Percentiles rank a stretch among this genome's conserved stretches.
These are phyloP conservation scores for Phacellophora camtschatica DNA, from an alignment of 30 jellyfish, hydroid and myxozoan genomes.

Conservation along the genomic window DNA sequence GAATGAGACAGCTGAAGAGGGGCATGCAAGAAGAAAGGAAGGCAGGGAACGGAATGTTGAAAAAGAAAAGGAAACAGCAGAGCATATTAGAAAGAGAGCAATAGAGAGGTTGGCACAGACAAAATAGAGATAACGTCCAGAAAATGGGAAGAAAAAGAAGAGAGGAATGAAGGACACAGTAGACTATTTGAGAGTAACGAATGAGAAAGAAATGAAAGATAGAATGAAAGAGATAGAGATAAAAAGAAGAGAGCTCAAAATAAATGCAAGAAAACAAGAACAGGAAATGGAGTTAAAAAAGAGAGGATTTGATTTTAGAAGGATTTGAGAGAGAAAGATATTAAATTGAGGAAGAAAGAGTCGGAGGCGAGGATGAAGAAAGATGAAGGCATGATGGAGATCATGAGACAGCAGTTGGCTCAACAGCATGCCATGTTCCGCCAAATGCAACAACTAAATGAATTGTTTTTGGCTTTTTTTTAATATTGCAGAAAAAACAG, in stretches of 20 bases:
- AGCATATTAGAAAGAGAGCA: conserved; percentile 16
- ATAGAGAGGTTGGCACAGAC: conserved; percentile 21
- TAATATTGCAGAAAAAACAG: too few species aligned
- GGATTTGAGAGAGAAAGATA: background rate
- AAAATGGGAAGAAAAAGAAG: background rate
- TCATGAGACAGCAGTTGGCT: background rate
- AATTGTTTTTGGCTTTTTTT: too few species aligned
- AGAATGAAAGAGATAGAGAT: conserved; percentile 10
- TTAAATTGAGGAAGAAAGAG: background rate
- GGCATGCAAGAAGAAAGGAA: background rate
- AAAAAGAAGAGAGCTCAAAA: background rate
- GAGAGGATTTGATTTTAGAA: conserved; percentile 8
- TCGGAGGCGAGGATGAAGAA: too few species aligned
- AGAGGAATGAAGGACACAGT: conserved; percentile 31
- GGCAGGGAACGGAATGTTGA: background rate
- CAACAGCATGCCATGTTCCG: background rate
- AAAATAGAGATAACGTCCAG: background rate
- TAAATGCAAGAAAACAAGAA: conserved; percentile 1
- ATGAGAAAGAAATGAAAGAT: background rate
- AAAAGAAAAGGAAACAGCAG: conserved; percentile 19
- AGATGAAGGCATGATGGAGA: background rate
- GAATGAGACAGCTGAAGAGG: background rate
- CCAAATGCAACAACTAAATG: background rate
- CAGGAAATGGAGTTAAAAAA: conserved; percentile 11
- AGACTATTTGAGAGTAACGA: conserved; percentile 3